A percentile compares a stretch with the other conserved stretches of the same genome.
These are phyloP conservation scores for Apotomis betuletana DNA, from an alignment of 2,888 invertebrate genomes.

Conservation along the genomic window DNA sequence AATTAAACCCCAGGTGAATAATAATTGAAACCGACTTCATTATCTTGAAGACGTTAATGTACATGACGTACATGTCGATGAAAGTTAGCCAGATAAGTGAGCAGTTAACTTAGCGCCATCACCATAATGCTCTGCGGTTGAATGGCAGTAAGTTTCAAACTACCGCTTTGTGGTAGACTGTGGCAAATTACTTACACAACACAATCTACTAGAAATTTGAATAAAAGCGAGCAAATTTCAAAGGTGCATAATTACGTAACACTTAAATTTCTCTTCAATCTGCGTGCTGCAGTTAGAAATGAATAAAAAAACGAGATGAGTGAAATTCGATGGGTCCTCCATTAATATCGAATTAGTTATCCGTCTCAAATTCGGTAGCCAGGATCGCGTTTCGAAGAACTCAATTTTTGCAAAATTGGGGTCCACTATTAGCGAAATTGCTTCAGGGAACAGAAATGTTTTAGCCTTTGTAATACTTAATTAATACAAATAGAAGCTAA, in stretches of 20 bases:
- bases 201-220: conserved; percentile 40
- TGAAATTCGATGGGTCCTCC: conserved; percentile 22
- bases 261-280: conserved; percentile 24
- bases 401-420: conserved; percentile 29
- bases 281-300: conserved; percentile 21
- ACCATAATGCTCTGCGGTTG: conserved; percentile 47
- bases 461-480: background rate
- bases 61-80: conserved; percentile 42
- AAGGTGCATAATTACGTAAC: conserved; percentile 27
- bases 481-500: background rate
- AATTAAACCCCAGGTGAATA: background rate
- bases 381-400: conserved; percentile 38
- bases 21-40: background rate
- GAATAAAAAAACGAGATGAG: conserved; percentile 6
- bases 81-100: conserved; percentile 46
- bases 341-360: conserved; percentile 38
- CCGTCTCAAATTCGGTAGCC: conserved; percentile 29
- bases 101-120: conserved; percentile 40
- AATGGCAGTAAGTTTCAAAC: conserved; percentile 45
- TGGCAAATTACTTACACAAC: conserved; percentile 41
- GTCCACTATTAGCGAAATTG: conserved; percentile 33
- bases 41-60: background rate
- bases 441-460: conserved; percentile 20
- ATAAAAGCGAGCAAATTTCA: conserved; percentile 42
- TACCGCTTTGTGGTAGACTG: conserved; percentile 41